Evolutionary conservation across 2,113 vertebrate genomes (phyloP), one percentile per base, ranked within the genome.

Genomic region (Beaufortia kweichowensis): DNA sequence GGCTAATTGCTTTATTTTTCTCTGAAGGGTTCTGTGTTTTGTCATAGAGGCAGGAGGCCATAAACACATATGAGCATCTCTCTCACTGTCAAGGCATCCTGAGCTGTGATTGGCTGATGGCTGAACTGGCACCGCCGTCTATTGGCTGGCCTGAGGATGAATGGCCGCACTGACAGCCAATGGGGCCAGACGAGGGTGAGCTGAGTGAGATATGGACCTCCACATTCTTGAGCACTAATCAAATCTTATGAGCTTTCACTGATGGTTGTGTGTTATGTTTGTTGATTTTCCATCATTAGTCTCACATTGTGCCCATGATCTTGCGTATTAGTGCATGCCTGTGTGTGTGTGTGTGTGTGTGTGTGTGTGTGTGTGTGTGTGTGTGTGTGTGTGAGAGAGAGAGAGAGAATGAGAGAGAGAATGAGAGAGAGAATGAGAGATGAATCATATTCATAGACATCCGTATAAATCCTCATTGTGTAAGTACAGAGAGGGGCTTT

Each of bases 1-100:
- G 88, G 90, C 90, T 91, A 91, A 93, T 92, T 91, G 88, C 88
- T 91, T 90, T 77, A 83, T 91, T 89, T 88, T 88, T 87, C 63
- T 77, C 67, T 75, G 59, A 65, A 69, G 87, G 83, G 88, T 79
- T 92, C 92, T 93, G 92, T 82, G 91, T 91, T 91, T 33, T 85
- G 71, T 93, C 92, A 89, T 78, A 55, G 81, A 82, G 88, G 83
- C 90, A 89, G 89, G 85, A 88, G 82, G 80, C 79, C 88, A 86
- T 87, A 91, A 91, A 91, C 88, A 90, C 76, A 56, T 87, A 81
- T 84, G 81, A 88, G 84, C 86, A 84, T 86, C 87, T 90, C 82
- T 75, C 80, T 88, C 85, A 84, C 82, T 85, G 85, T 90, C 88
- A 84, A 50, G 7, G 1, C 56, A 80, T 57, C 55, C 39, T 43